Percentiles rank a stretch among this genome's conserved stretches.
Evolutionary conservation across 2,888 invertebrate genomes (phyloP).

Genomic region (Eucriotettix oculatus): DNA sequence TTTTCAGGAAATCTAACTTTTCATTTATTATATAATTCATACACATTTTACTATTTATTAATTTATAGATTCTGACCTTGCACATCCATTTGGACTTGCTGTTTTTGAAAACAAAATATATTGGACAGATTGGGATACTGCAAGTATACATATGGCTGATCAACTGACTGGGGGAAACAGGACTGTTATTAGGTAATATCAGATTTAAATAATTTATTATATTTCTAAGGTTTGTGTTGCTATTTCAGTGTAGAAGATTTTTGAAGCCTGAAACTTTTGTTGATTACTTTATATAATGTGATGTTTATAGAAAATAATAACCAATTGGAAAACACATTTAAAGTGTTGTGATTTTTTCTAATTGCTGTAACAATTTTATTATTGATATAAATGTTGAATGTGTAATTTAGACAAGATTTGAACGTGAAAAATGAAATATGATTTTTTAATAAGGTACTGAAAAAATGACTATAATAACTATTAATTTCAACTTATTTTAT

Average conservation of each 20-base stretch:
- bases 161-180: slow-evolving; percentile 53
- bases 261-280: background rate
- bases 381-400: no score
- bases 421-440: no score
- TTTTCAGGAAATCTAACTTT: slow-evolving; percentile 1
- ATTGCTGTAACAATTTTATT: no score
- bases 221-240: background rate
- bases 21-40: background rate
- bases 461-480: no score
- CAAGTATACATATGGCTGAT: slow-evolving; percentile 60
- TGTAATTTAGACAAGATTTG: no score
- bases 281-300: no score
- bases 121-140: slow-evolving; percentile 75
- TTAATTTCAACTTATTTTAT: no score
- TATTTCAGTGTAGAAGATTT: background rate
- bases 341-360: no score
- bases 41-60: background rate
- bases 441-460: no score
- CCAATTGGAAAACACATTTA: no score
- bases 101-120: slow-evolving; percentile 60
- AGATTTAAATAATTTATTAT: background rate
- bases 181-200: slow-evolving; percentile 36
- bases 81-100: slow-evolving; percentile 70
- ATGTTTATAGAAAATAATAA: no score
- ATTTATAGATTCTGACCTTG: slow-evolving; percentile 38